Conservation (phyloP, 1,140 invertebrate genomes). For the Lysiphlebus fabarum region DNA sequence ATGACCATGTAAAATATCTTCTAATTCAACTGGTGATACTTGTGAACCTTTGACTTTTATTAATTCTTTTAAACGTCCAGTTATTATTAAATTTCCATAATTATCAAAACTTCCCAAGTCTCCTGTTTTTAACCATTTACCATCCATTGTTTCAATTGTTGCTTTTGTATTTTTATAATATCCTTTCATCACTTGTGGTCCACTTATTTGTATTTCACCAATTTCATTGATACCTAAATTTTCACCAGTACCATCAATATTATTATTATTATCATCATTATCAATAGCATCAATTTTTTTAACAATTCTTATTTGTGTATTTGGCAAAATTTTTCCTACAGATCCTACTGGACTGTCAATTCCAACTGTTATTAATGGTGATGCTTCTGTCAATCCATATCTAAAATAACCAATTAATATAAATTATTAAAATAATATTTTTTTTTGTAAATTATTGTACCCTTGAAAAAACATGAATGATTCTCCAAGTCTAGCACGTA, state of each 20-base stretch:
- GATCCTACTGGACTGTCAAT: slow-evolving; percentile 17
- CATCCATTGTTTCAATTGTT: slow-evolving; percentile 55
- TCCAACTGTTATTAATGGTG: slow-evolving; percentile 46
- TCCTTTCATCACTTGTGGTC: slow-evolving; percentile 52
- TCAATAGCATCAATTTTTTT: too few relatives aligned
- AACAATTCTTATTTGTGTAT: neutral
- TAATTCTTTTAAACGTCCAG: slow-evolving; percentile 60
- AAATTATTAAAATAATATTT: slow-evolving; percentile 7
- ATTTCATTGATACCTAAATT: slow-evolving; percentile 29
- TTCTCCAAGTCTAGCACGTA: slow-evolving; percentile 51
- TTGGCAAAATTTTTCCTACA: neutral
- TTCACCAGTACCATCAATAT: slow-evolving; percentile 7
- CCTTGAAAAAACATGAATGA: slow-evolving; percentile 43
- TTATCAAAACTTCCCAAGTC: slow-evolving; percentile 64
- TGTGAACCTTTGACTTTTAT: slow-evolving; percentile 61
- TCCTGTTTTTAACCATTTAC: slow-evolving; percentile 76
- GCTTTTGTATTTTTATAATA: slow-evolving; percentile 58
- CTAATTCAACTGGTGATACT: slow-evolving; percentile 44
- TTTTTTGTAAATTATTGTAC: slow-evolving; percentile 40
- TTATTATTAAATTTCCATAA: slow-evolving; percentile 38
- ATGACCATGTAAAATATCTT: slow-evolving; percentile 34
- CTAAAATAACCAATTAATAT: slow-evolving; percentile 25
- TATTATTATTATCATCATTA: slow-evolving; percentile 26
- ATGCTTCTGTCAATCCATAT: slow-evolving; percentile 67
- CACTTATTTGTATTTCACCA: slow-evolving; percentile 35